Conservation (phyloP, 2,113 vertebrate species). For the Vidua macroura region DNA sequence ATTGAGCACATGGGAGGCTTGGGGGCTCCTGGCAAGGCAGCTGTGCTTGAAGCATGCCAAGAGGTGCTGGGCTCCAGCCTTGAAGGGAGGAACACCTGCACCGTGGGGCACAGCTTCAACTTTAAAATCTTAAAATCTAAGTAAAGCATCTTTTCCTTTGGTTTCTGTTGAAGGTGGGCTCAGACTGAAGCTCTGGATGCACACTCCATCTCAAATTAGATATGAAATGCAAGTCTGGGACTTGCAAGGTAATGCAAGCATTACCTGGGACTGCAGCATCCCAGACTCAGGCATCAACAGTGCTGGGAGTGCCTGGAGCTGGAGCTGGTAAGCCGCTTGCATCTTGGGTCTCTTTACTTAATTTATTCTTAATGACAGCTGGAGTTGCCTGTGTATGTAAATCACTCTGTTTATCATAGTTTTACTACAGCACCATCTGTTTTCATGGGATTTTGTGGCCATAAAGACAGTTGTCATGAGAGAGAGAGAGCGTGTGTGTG, state of each 20-base stretch:
- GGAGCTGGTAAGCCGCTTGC: not conserved
- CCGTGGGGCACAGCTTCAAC: not conserved
- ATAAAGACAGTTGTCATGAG: not conserved
- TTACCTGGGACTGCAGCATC: not conserved
- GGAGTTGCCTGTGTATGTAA: not conserved
- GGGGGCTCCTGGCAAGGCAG: not conserved
- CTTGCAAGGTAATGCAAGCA: not conserved
- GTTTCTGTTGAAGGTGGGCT: not conserved
- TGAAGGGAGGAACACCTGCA: not conserved
- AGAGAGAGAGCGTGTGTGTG: not conserved
- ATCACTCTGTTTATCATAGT: not conserved
- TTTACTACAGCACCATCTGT: constrained; percentile 16
- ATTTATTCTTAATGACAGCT: constrained; percentile 16
- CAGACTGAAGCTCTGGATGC: not conserved
- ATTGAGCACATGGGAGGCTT: fast-evolving
- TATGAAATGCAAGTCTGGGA: not conserved
- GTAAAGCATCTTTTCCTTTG: not conserved
- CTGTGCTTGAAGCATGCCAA: fast-evolving
- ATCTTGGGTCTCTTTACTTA: not conserved
- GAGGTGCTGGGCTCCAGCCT: not conserved
- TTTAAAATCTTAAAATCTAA: not conserved
- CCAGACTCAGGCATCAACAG: not conserved
- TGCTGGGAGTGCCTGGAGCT: not conserved
- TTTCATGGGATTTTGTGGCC: not conserved
- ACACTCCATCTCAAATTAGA: not conserved